Evolutionary conservation across 23 tunicate species (phyloP), one percentile per base, ranked within the genome.

Genomic region (Corella eumyota): DNA sequence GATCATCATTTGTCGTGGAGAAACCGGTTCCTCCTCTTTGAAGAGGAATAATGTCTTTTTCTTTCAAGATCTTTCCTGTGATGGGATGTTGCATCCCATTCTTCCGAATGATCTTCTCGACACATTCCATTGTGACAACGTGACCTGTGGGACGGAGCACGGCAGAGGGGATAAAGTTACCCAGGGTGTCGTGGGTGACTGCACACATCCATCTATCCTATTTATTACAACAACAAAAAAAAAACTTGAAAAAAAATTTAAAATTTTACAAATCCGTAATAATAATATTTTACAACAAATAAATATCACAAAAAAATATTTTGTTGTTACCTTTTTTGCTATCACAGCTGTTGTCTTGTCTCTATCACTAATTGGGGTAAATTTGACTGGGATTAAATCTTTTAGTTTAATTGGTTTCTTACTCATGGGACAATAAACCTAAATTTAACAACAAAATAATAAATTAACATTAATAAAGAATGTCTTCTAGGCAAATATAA

Each of bases 1-100:
- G 66, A 4, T 52, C 76, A 71, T 83, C 60, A 45, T 92, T 92
- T 0, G 93, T 77, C 30, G 66, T 67, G 0, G 98, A 72, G 37
- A 83, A 92, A 3, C 98, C 98, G 1, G 98, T 92, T 26, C 98
- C 98, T 1, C 98, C 98, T 36, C 98, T 55, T 4, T 34, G 56
- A 25, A 92, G 49, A 1, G 75, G 86, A 35, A 92, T 92, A 51
- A 92, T 81, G 66, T 92, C 98, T 37, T 53, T 70, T 48, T 72
- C 86, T 3, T 61, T 58, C 56, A 92, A 20, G 0, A 50, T 32
- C 45, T 75, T 62, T 4, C 78, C 92, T 0, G 85, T 83, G 6
- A 80, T 50, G 21, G 98, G 98, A 66, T 81, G 92, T 33, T 26
- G 67, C 98, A 92, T 92, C 13, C 66, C 81, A 58, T 81, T 75